Base-by-base conservation (phyloP, 2,888 invertebrate genomes). In the Hirtodrosophila cameraria region DNA sequence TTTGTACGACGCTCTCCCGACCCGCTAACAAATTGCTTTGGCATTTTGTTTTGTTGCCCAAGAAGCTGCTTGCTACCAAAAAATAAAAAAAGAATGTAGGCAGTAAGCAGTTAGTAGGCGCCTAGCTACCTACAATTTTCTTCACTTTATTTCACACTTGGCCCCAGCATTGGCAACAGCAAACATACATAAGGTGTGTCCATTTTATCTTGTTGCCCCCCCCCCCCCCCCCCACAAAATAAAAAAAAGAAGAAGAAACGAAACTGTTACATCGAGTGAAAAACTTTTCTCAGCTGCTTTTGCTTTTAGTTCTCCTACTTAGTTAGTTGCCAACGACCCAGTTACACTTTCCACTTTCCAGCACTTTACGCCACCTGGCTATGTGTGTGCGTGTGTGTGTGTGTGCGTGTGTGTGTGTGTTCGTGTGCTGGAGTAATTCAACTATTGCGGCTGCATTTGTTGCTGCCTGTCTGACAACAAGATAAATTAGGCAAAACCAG, bases 61-160 rank as follows among this genome's bases (percentile, higher is more conserved):
- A 50, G 53, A 36, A 50, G 39, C 13, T 18, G 49, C 13, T 57
- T 23, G 43, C 48, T 25, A 49, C 33, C 52, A 35, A 35, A 69
- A 75, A 83, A 63, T 70, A n/a, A n/a, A n/a, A n/a, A n/a, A n/a
- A n/a, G n/a, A n/a, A n/a, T n/a, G n/a, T n/a, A 76, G 75, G 77
- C 75, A 72, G n/a, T n/a, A n/a, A n/a, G 76, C 74, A 69, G 43
- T 43, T 70, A 30, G 67, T 66, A 63, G 70, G 62, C 65, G 13
- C 16, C 25, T 36, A 38, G 52, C 31, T 43, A 59, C 43, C 61
- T 33, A 55, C 53, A 64, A 80, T 83, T 81, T 82, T 71, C 81
- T 68, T 67, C 75, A 85, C 60, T 85, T 82, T 85, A 80, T 80
- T 85, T 80, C 83, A 80, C 81, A 83, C 80, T 66, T 62, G 61